These are phyloP conservation scores for Sarcophaga caerulescens DNA, from an alignment of 2,888 invertebrate species.

Conservation along the genomic window DNA sequence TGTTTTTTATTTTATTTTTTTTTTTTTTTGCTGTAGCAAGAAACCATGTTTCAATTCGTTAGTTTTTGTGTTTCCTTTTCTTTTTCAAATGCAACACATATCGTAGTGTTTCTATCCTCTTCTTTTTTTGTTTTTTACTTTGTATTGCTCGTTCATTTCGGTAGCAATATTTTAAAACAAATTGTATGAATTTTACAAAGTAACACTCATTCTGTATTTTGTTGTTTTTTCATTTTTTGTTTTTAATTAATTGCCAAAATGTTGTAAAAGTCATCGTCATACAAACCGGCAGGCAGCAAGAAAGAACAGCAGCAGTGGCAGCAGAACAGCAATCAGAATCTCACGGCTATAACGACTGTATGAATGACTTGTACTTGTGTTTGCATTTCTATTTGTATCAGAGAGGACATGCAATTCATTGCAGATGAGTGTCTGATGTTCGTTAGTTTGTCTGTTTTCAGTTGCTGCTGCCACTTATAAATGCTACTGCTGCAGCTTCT, in stretches of 20 bases:
- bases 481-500: conserved; percentile 17
- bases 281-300: conserved; percentile 19
- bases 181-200: conserved; percentile 68
- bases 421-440: neutral
- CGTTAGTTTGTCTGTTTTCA: conserved; percentile 9
- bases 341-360: conserved; percentile 29
- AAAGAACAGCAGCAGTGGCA: neutral
- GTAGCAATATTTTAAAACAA: conserved; percentile 64
- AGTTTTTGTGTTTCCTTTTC: neutral
- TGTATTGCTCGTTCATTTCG: conserved; percentile 32
- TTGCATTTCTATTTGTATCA: conserved; percentile 1
- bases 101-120: neutral
- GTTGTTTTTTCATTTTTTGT: neutral
- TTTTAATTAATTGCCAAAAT: conserved; percentile 74
- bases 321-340: conserved; percentile 8
- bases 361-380: conserved; percentile 29
- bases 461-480: conserved; percentile 26
- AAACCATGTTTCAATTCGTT: neutral
- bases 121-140: neutral
- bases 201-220: conserved; percentile 60
- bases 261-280: conserved; percentile 65
- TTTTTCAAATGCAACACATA: neutral
- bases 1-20: conserved; percentile 26
- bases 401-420: too few species aligned
- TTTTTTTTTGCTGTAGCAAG: neutral